Evolutionary conservation across 2,113 vertebrate species (phyloP), one percentile per base, ranked within the genome.

Genomic region (Gracilinanus agilis): DNA sequence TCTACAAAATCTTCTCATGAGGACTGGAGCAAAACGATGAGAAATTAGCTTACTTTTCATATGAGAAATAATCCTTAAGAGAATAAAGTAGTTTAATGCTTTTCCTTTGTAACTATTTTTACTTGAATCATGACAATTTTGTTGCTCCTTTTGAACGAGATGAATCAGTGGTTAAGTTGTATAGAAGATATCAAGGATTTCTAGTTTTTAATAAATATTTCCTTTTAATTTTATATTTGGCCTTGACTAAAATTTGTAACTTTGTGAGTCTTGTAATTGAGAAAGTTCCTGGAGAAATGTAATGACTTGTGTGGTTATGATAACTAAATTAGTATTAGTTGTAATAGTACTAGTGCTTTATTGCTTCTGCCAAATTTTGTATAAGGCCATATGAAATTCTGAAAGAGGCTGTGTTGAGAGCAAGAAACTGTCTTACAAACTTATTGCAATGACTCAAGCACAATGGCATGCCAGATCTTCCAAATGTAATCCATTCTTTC

Each of bases 51-150:
- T 93, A 19, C 44, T 29, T 88, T 95, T 88, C 10, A 90, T 96
- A 94, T 93, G 93, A 83, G 95, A 49, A 96, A 94, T 55, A 27
- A 92, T 90, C 95, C 94, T 92, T 49, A 90, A 27, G 55, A 12
- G 54, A 95, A 95, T 90, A 96, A 97, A 95, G n/a, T 12, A 67
- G 95, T 96, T 96, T 90, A 92, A 96, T 61, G 23, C 34, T 93
- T 93, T 97, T 96, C 56, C 29, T 91, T 88, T 44, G 93, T 95
- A 88, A 96, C 96, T 92, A 95, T 90, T 97, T 88, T 94, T 96
- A 95, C 44, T 93, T 91, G 61, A 27, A 94, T 90, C 96, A 92
- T 95, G 27, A 0, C 40, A 91, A 49, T 49, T 16, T 91, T 97
- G 92, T 91, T 90, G 44, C 93, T 96, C 95, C 91, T 96, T 95